Evolutionary conservation across 2,888 invertebrate species (phyloP).

Genomic region (Mycalesis mineus): DNA sequence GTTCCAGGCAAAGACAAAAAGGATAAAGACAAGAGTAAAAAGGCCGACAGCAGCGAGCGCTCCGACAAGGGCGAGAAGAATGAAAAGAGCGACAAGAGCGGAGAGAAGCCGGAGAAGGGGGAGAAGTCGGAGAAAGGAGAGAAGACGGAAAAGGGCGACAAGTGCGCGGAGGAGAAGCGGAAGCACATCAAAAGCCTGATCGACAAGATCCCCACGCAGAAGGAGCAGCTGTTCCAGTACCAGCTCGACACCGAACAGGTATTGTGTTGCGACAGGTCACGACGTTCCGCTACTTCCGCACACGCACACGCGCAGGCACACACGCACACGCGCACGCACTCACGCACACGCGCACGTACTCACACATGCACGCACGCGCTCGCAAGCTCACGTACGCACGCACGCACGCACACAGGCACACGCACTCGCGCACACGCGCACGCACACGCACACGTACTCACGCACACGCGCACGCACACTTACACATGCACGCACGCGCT

Average conservation of each 20-base stretch:
- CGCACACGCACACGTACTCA: too few relatives aligned
- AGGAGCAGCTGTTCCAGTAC: constrained; percentile 96
- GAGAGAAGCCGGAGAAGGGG: constrained; percentile 41
- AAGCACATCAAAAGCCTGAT: constrained; percentile 98
- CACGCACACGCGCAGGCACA: too few relatives aligned
- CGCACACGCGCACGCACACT: too few relatives aligned
- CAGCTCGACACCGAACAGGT: constrained; percentile 90
- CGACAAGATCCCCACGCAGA: constrained; percentile 98
- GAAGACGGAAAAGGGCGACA: constrained; percentile 75
- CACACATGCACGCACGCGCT: too few relatives aligned
- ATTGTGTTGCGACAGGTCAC: too few relatives aligned
- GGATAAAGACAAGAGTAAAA: constrained; percentile 44
- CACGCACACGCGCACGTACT: too few relatives aligned
- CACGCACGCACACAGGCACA: too few relatives aligned
- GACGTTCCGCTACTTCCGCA: too few relatives aligned
- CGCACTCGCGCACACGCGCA: too few relatives aligned
- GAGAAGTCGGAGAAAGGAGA: constrained; percentile 46
- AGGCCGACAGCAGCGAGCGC: constrained; percentile 24
- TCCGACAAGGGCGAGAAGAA: constrained; percentile 40
- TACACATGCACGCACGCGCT: too few relatives aligned
- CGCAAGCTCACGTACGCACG: too few relatives aligned
- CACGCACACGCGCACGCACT: too few relatives aligned
- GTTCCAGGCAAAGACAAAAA: constrained; percentile 46
- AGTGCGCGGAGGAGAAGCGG: constrained; percentile 94
- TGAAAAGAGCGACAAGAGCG: constrained; percentile 22